These are phyloP conservation scores for Aethina tumida DNA, from an alignment of 1,140 invertebrate genomes.

Conservation along the genomic window DNA sequence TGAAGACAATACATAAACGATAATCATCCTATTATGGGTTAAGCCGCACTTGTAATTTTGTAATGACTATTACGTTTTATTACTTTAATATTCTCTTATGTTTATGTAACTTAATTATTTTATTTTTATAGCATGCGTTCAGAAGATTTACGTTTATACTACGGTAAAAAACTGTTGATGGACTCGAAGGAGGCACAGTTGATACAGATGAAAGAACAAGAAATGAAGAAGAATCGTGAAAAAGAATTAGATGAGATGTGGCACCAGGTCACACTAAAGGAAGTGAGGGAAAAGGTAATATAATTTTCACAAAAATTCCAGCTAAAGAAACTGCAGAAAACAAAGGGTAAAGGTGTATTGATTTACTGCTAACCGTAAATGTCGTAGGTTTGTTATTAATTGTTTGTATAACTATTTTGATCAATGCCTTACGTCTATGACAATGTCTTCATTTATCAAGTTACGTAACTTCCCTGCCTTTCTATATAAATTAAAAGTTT, in stretches of 20 bases:
- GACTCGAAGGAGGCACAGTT: slow-evolving; percentile 31
- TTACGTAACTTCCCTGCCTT: too few relatives aligned
- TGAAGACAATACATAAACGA: too few relatives aligned
- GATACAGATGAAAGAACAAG: slow-evolving; percentile 34
- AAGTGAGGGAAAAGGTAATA: slow-evolving; percentile 26
- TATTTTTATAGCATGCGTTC: slow-evolving; percentile 22
- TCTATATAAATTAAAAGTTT: too few relatives aligned
- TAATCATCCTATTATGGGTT: too few relatives aligned
- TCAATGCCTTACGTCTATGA: too few relatives aligned
- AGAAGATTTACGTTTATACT: slow-evolving; percentile 22
- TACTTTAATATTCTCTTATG: slow-evolving; percentile 1
- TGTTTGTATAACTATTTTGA: too few relatives aligned
- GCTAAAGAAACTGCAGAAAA: too few relatives aligned
- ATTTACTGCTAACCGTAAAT: too few relatives aligned
- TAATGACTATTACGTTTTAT: background rate
- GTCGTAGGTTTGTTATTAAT: too few relatives aligned
- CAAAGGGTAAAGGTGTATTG: too few relatives aligned
- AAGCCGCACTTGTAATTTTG: too few relatives aligned
- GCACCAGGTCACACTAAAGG: slow-evolving; percentile 26
- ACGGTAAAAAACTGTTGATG: slow-evolving; percentile 22
- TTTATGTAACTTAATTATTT: slow-evolving; percentile 2
- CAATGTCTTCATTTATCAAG: too few relatives aligned
- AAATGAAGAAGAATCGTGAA: slow-evolving; percentile 28
- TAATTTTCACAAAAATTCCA: background rate
- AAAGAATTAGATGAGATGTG: slow-evolving; percentile 30